A percentile compares a stretch with the other conserved stretches of the same genome.
These are phyloP conservation scores for Acanthopleura granulata DNA, from an alignment of 2,888 invertebrate species.

Conservation along the genomic window DNA sequence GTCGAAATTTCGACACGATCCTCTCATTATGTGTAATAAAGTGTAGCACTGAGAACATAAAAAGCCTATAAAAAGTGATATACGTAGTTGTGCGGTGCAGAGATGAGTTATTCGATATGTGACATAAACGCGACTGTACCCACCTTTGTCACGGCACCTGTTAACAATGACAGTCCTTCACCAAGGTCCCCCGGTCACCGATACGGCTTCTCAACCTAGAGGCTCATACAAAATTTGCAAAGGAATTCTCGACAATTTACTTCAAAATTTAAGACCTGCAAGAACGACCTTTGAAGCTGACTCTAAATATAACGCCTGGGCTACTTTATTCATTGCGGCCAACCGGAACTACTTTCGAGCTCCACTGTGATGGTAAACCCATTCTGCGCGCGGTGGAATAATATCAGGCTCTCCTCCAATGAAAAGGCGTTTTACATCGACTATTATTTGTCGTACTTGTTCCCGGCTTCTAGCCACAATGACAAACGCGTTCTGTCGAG, in stretches of 20 bases:
- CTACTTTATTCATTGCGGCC: not conserved
- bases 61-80: conserved; percentile 3
- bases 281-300: not conserved
- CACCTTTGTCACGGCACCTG: not conserved
- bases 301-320: conserved; percentile 12
- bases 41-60: not conserved
- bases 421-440: no score
- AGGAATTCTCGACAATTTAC: conserved; percentile 2
- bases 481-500: conserved; percentile 12
- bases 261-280: not conserved
- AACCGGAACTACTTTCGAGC: conserved; percentile 5
- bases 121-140: not conserved
- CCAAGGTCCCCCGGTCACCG: not conserved
- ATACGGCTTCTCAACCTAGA: not conserved
- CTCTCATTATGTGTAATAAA: conserved; percentile 1
- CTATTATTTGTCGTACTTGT: no score
- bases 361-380: not conserved
- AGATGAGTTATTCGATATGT: conserved; percentile 1
- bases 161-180: not conserved
- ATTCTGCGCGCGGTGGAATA: not conserved
- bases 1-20: not conserved
- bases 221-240: not conserved
- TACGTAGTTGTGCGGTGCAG: not conserved
- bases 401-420: not conserved
- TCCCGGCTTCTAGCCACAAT: not conserved